phyloP scores from a whole-genome alignment of 2,888 invertebrate species.

The Drosophila fungiperda region DNA sequence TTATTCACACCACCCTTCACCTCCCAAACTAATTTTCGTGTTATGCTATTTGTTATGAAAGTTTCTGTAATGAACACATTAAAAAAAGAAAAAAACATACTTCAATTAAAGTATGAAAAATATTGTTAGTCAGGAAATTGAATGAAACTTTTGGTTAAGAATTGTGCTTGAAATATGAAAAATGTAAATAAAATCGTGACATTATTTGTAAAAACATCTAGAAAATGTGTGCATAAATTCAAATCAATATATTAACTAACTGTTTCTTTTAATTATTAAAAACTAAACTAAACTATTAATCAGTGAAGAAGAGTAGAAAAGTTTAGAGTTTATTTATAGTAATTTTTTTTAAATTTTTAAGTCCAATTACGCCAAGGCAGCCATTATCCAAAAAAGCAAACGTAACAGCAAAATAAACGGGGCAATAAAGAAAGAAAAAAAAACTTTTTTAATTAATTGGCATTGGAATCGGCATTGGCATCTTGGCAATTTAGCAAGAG shows the following conservation, averaged over 20 bases:
- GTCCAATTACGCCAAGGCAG: slow-evolving; percentile 28
- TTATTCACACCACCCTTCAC: not conserved
- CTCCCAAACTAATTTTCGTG: not conserved
- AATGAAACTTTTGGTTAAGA: not conserved
- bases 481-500: slow-evolving; percentile 33
- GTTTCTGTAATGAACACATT: not conserved
- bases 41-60: not conserved
- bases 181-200: not conserved
- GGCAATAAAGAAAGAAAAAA: slow-evolving; percentile 16
- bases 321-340: not conserved
- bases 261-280: not conserved
- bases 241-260: not conserved
- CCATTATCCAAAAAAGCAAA: slow-evolving; percentile 17
- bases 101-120: not conserved
- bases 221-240: not conserved
- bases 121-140: not conserved
- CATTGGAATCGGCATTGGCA: slow-evolving; percentile 18
- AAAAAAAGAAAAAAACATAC: not conserved
- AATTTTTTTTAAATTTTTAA: not conserved
- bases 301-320: not conserved
- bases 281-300: too few relatives aligned
- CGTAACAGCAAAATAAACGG: not conserved
- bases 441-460: slow-evolving; percentile 75
- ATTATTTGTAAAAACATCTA: not conserved
- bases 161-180: not conserved